A percentile compares a stretch with the other conserved stretches of the same genome.
Conservation (phyloP, 2,113 vertebrate genomes). For the Erythrocercus mccallii region DNA sequence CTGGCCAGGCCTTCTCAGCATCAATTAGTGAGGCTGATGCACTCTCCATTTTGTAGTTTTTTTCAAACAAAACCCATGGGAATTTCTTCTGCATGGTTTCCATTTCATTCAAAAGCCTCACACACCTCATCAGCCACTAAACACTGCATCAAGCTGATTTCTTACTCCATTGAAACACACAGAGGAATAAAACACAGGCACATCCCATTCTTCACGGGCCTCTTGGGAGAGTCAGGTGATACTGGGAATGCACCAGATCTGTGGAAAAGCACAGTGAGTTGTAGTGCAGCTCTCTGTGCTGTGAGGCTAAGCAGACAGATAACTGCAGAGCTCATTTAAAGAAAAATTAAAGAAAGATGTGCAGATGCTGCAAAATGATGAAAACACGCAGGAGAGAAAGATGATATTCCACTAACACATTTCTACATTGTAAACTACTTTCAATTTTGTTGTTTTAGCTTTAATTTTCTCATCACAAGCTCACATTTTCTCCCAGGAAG, state of each 20-base stretch:
- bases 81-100: neutral
- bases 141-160: neutral
- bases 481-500: neutral
- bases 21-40: constrained; percentile 41
- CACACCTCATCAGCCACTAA: constrained; percentile 30
- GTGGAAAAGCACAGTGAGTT: neutral
- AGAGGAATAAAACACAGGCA: neutral
- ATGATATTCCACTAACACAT: neutral
- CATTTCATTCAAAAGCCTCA: constrained; percentile 32
- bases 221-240: neutral
- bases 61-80: neutral
- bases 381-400: neutral
- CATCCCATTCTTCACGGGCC: neutral
- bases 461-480: neutral
- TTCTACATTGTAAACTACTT: neutral
- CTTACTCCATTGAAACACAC: neutral
- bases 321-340: neutral
- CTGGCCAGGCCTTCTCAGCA: constrained; percentile 6
- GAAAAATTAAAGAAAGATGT: neutral
- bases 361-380: neutral
- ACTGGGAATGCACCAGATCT: neutral
- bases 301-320: neutral
- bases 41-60: neutral
- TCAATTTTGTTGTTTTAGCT: neutral
- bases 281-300: neutral